Percentiles rank a stretch among this genome's conserved stretches.
These are phyloP conservation scores for Ascaphus truei DNA, from an alignment of 2,113 vertebrate species.

Conservation along the genomic window DNA sequence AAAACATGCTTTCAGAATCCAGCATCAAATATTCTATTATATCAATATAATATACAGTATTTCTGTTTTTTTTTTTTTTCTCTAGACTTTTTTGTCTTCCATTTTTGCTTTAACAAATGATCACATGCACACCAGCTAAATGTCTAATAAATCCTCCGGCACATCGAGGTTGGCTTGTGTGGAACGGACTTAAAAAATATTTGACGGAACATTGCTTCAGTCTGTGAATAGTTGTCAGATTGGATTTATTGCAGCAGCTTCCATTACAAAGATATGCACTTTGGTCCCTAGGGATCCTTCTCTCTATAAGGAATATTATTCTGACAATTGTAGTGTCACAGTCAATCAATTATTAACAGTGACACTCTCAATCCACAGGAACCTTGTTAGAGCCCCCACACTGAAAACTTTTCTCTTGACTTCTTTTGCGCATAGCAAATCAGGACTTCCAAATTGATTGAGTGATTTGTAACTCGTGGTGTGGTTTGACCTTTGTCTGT, in stretches of 20 bases:
- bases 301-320: slow-evolving; percentile 41
- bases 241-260: slow-evolving; percentile 61
- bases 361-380: slow-evolving; percentile 42
- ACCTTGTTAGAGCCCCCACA: slow-evolving; percentile 13
- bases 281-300: slow-evolving; percentile 53
- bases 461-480: background rate
- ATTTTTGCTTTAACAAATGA: slow-evolving; percentile 47
- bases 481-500: slow-evolving; percentile 4
- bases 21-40: no score
- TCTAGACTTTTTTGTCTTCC: slow-evolving; percentile 27
- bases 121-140: slow-evolving; percentile 69
- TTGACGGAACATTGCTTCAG: slow-evolving; percentile 66
- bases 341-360: slow-evolving; percentile 51
- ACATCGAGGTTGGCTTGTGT: slow-evolving; percentile 59
- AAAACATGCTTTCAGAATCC: no score
- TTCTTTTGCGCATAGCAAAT: background rate
- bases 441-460: background rate
- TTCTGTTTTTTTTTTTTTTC: slow-evolving; percentile 5
- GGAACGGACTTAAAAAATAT: slow-evolving; percentile 74
- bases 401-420: slow-evolving; percentile 4
- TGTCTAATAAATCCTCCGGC: slow-evolving; percentile 67
- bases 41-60: background rate
- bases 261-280: slow-evolving; percentile 47
- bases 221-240: slow-evolving; percentile 70
- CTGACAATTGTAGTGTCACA: slow-evolving; percentile 49